phyloP scores from a whole-genome alignment of 2,888 invertebrate genomes.

The Protophormia terraenovae region DNA sequence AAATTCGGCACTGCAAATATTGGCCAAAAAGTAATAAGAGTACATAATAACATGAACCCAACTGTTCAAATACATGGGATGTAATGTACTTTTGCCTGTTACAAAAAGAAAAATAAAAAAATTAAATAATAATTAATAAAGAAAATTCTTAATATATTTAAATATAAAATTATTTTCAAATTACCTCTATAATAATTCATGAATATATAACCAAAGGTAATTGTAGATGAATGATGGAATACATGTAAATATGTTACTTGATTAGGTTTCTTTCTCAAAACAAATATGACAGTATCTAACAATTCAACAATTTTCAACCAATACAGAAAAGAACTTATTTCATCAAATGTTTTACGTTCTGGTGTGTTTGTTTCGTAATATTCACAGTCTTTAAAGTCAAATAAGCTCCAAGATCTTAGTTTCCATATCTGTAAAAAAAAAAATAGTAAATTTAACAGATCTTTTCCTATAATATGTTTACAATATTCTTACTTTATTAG shows the following conservation, averaged over 20 bases:
- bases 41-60: constrained; percentile 90
- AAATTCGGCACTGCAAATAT: constrained; percentile 83
- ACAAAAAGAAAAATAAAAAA: constrained; percentile 75
- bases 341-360: constrained; percentile 67
- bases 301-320: constrained; percentile 86
- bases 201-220: constrained; percentile 84
- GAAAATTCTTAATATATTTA: neutral
- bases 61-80: constrained; percentile 86
- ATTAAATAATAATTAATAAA: no score
- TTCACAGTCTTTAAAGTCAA: constrained; percentile 73
- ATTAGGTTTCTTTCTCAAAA: constrained; percentile 86
- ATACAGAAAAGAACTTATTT: constrained; percentile 84
- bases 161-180: no score
- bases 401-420: constrained; percentile 69
- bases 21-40: constrained; percentile 86
- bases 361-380: constrained; percentile 59
- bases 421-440: constrained; percentile 73
- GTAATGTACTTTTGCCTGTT: constrained; percentile 86
- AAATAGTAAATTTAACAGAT: neutral
- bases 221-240: constrained; percentile 87
- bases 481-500: constrained; percentile 72
- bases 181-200: constrained; percentile 86
- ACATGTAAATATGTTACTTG: constrained; percentile 88
- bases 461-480: neutral
- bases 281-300: constrained; percentile 87